Conservation (phyloP, 2,888 invertebrate species). For the Pseudoips prasinana region DNA sequence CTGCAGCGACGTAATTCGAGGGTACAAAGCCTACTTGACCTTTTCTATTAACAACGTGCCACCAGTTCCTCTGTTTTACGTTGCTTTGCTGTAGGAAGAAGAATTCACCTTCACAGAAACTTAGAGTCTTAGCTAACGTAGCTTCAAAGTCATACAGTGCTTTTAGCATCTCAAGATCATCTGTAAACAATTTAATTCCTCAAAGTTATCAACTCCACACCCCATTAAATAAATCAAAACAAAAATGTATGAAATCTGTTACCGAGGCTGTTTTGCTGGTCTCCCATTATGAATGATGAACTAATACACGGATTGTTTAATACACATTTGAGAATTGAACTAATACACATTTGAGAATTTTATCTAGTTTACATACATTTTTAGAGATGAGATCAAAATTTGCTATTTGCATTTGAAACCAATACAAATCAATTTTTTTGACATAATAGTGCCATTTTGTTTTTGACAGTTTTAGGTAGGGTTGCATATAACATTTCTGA, state of each 20-base stretch:
- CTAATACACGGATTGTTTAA: not conserved
- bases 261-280: constrained; percentile 44
- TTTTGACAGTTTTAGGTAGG: too few relatives aligned
- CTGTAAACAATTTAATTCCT: constrained; percentile 59
- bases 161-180: constrained; percentile 90
- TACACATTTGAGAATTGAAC: too few relatives aligned
- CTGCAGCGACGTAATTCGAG: constrained; percentile 91
- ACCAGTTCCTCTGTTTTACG: constrained; percentile 92
- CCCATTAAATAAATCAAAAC: constrained; percentile 7
- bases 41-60: constrained; percentile 92
- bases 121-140: constrained; percentile 90
- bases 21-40: constrained; percentile 93
- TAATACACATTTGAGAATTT: too few relatives aligned
- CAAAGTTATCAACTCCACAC: constrained; percentile 14
- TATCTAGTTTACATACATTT: too few relatives aligned
- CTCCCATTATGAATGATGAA: constrained; percentile 46
- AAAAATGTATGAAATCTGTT: constrained; percentile 8
- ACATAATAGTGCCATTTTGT: too few relatives aligned
- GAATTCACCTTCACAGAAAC: constrained; percentile 90
- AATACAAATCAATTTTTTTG: too few relatives aligned
- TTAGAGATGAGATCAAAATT: too few relatives aligned
- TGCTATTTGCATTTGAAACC: too few relatives aligned
- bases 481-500: too few relatives aligned
- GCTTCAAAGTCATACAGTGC: constrained; percentile 93
- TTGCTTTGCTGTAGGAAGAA: constrained; percentile 90